Evolutionary conservation across 2,888 invertebrate species (phyloP), one percentile per base, ranked within the genome.

Genomic region (Pammene aurita): DNA sequence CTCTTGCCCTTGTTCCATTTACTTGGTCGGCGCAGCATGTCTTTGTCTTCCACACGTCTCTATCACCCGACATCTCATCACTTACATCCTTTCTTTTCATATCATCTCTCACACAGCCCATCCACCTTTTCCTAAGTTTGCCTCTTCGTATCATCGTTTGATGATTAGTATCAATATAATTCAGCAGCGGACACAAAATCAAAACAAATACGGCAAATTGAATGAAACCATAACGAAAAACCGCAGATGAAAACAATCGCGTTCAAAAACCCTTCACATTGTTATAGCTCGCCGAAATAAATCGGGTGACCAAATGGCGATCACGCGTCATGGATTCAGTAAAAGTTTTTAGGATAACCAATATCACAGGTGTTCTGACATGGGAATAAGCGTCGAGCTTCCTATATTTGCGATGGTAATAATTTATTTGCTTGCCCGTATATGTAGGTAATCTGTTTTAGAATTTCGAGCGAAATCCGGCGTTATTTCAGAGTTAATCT

Each of bases 401-500:
- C 68, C 63, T 48, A 72, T 73, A 70, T 73, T 75, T 73, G 65
- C 60, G 63, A 44, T 70, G 71, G 69, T 66, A 72, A 74, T 73
- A 70, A 67, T 72, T 73, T 77, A 75, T 75, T 72, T 72, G 72
- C 18, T 50, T 16, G 72, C 48, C 74, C 55, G 62, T n/a, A 66
- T 18, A 67, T 71, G 57, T 69, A 57, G 34, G 61, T 75, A 74
- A 76, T 76, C 75, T 68, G 66, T 75, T 75, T 73, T 73, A 73
- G 75, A 80, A 77, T 76, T 78, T 77, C 74, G 70, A 71, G 62
- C 57, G 66, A 58, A 63, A 73, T 52, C 62, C 66, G 44, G 61
- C 66, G 69, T 52, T 65, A 71, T 70, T 75, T 67, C 57, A 67
- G 58, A 75, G 74, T 72, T 79, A 76, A 80, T 78, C 78, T 73